These are phyloP conservation scores for Astropecten irregularis DNA, from an alignment of 53 echinoderm and acorn worm species.

Conservation along the genomic window DNA sequence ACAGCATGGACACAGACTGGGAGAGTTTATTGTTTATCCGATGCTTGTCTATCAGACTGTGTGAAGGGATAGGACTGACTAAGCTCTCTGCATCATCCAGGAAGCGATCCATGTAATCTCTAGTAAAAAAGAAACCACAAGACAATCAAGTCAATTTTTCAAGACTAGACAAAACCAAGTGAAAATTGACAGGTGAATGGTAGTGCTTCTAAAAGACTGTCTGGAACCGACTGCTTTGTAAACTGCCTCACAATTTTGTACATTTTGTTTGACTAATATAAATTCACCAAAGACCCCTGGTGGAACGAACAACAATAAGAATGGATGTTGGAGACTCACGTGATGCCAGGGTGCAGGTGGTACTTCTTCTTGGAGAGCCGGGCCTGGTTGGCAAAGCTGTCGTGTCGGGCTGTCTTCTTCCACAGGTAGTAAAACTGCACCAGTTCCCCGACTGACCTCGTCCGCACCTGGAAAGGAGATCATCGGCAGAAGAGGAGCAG, in stretches of 20 bases:
- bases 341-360: slow-evolving; percentile 95
- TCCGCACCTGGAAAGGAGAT: slow-evolving; percentile 83
- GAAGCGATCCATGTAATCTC: slow-evolving; percentile 98
- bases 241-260: too few species aligned
- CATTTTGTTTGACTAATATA: too few species aligned
- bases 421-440: slow-evolving; percentile 95
- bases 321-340: slow-evolving; percentile 81
- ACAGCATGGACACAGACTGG: slow-evolving; percentile 58
- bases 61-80: slow-evolving; percentile 85
- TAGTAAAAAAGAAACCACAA: slow-evolving; percentile 22
- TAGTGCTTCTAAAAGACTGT: too few species aligned
- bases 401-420: slow-evolving; percentile 97
- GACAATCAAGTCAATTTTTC: too few species aligned
- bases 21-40: slow-evolving; percentile 69
- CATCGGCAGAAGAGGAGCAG: too few species aligned
- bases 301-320: too few species aligned
- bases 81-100: slow-evolving; percentile 91
- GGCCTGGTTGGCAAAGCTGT: slow-evolving; percentile 85
- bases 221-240: too few species aligned
- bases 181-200: too few species aligned
- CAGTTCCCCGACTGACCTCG: slow-evolving; percentile 94
- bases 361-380: slow-evolving; percentile 93
- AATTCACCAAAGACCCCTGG: too few species aligned
- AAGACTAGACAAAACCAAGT: background rate
- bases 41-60: slow-evolving; percentile 77